Evolutionary conservation across 2,113 vertebrate genomes (phyloP).

Genomic region (Daphoenositta chrysoptera): DNA sequence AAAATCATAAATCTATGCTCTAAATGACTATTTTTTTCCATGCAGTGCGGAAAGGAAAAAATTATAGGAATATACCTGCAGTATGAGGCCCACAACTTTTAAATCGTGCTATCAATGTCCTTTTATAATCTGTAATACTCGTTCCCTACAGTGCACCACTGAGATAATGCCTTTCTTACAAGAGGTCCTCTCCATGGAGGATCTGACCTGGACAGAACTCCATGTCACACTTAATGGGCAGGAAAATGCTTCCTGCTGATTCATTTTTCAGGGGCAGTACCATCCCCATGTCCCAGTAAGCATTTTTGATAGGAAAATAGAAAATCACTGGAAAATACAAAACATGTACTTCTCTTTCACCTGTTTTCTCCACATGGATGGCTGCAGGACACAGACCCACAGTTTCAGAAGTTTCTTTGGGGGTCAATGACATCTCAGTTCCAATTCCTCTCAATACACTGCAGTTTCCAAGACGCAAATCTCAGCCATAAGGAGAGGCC

Average conservation of each 20-base stretch:
- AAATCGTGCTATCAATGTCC: neutral
- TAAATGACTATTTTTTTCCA: neutral
- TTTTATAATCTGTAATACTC: neutral
- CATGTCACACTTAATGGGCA: neutral
- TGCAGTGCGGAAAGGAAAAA: neutral
- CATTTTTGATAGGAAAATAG: neutral
- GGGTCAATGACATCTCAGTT: neutral
- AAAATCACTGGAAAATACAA: neutral
- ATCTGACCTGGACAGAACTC: neutral
- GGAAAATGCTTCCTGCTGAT: neutral
- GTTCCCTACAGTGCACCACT: neutral
- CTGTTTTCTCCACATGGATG: neutral
- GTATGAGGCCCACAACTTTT: neutral
- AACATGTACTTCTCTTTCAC: neutral
- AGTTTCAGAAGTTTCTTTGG: neutral
- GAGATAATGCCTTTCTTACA: neutral
- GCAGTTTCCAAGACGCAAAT: neutral
- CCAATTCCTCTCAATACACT: neutral
- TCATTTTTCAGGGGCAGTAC: neutral
- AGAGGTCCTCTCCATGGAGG: neutral
- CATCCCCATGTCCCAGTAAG: neutral
- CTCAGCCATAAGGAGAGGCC: neutral
- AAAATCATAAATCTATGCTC: neutral
- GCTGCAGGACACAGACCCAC: neutral
- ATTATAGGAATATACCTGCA: neutral